Base-by-base conservation (phyloP, 2,888 invertebrate genomes). In the Stegophylla sp. region DNA sequence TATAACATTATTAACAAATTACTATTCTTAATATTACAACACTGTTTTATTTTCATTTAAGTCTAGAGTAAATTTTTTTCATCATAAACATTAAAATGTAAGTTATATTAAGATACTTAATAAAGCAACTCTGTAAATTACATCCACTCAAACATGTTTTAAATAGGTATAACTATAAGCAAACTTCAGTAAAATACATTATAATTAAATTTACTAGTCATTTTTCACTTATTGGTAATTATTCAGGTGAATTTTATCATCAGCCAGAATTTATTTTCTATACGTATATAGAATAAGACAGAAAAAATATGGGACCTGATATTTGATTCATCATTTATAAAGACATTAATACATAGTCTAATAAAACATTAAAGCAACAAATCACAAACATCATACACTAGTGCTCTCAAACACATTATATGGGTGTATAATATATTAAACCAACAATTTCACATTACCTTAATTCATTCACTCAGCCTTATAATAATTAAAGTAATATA, bases 401-500 rank as follows among this genome's bases (percentile, higher is more conserved):
- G 26, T 56, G 28, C n/a, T 45, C 17, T 64, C 17, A 26, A 41
- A 56, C 26, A 12, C 48, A 2, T n/a, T n/a, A n/a, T n/a, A n/a
- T n/a, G n/a, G n/a, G n/a, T n/a, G n/a, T 48, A n/a, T 41, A 28
- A 45, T 26, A 48, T 26, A 34, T 45, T 48, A 48, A 74, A 51
- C 20, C 28, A 63, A 63, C 48, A 28, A 17, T 12, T 74, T 34
- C 34, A 63, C 64, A 41, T 45, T 48, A 73, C 45, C n/a, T 61
- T 20, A 48, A 74, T 64, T 74, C 63, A 74, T 63, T 74, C 63
- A 63, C 48, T 74, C 74, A 74, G 74, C 74, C 74, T 74, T 74
- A 63, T 74, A 63, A 63, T 48, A 48, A 73, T 64, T 51, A 20
- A 51, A 51, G 34, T 74, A 63, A 34, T 41, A 20, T 28, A 51